Conservation (phyloP, 2,888 invertebrate genomes). For the Lomographa bimaculata region DNA sequence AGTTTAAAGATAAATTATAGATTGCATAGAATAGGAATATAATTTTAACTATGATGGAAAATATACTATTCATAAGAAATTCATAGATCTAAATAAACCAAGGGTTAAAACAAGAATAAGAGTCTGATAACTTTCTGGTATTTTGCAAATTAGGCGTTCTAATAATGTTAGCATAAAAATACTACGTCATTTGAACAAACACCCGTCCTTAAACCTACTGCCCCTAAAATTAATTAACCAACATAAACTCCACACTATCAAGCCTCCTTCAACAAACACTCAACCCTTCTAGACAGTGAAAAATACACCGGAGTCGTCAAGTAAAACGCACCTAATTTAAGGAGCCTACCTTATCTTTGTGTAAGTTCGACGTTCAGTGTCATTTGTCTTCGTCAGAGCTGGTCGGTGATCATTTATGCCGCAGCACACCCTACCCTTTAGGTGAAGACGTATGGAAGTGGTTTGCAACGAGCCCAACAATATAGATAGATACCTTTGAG, state of each 20-base stretch:
- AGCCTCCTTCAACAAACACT: conserved; percentile 36
- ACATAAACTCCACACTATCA: conserved; percentile 30
- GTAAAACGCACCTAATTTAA: conserved; percentile 80
- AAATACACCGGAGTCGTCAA: conserved; percentile 65
- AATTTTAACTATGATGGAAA: too few species aligned
- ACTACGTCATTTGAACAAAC: too few species aligned
- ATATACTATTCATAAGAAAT: too few species aligned
- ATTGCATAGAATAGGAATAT: too few species aligned
- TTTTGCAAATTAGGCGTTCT: too few species aligned
- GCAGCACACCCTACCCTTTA: conserved; percentile 83
- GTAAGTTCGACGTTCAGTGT: conserved; percentile 79
- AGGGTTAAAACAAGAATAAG: too few species aligned
- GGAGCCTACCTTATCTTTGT: conserved; percentile 81
- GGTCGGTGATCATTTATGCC: conserved; percentile 83
- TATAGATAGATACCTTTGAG: too few species aligned
- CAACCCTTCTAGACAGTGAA: conserved; percentile 68
- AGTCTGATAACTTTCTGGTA: too few species aligned
- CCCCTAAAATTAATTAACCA: conserved; percentile 21
- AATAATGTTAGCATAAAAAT: too few species aligned
- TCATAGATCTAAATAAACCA: too few species aligned
- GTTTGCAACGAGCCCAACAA: conserved; percentile 21
- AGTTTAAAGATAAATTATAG: too few species aligned
- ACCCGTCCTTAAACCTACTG: too few species aligned
- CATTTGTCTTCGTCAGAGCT: conserved; percentile 84
- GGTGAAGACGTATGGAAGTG: conserved; percentile 44